phyloP scores from a whole-genome alignment of 2,797 vertebrate species.

The Remorina albescens region DNA sequence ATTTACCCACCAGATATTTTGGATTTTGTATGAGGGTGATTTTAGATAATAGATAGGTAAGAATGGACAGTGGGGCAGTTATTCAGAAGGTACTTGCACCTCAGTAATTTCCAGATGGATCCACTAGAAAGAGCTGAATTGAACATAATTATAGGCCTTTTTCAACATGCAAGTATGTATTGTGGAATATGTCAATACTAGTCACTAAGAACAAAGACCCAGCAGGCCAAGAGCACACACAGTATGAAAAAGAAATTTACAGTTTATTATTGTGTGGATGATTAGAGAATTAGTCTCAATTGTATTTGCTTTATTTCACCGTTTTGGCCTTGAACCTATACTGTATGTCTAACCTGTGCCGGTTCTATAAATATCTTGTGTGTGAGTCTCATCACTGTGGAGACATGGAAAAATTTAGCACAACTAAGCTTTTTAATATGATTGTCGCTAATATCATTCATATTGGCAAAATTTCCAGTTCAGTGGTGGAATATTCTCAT shows the following conservation, averaged over 20 bases:
- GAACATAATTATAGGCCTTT: background rate
- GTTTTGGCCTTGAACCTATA: constrained; percentile 9
- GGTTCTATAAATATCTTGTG: constrained; percentile 29
- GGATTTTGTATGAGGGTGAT: background rate
- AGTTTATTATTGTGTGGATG: constrained; percentile 24
- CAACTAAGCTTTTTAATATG: constrained; percentile 73
- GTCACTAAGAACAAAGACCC: background rate
- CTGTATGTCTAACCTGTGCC: background rate
- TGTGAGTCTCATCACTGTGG: constrained; percentile 48
- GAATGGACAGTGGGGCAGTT: background rate
- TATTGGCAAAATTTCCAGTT: constrained; percentile 75
- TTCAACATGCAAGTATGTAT: background rate
- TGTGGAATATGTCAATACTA: background rate
- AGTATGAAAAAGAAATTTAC: background rate
- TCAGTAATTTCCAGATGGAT: background rate
- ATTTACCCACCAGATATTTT: background rate
- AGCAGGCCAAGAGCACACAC: background rate
- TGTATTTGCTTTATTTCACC: constrained; percentile 17
- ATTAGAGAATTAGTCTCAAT: constrained; percentile 24
- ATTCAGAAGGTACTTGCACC: background rate
- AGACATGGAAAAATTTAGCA: constrained; percentile 66
- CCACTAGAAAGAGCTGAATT: background rate
- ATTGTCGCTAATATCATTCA: constrained; percentile 79
- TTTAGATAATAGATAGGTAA: background rate
- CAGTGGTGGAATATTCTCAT: constrained; percentile 78